Conservation (phyloP, 2,888 invertebrate species). For the Neoaliturus tenellus region DNA sequence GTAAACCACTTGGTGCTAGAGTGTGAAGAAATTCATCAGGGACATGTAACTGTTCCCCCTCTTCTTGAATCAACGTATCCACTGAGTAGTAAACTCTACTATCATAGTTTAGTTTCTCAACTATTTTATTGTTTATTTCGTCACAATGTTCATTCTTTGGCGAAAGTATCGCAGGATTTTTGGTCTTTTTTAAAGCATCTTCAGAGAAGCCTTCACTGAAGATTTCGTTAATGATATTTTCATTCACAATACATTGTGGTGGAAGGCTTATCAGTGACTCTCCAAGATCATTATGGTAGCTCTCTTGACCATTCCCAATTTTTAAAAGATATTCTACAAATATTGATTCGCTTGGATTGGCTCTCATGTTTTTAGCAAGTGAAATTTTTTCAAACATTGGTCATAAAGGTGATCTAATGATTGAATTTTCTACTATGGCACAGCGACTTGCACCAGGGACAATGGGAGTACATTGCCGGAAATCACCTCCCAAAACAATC, state of each 20-base stretch:
- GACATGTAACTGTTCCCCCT: neutral
- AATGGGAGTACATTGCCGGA: neutral
- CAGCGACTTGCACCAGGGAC: constrained; percentile 3
- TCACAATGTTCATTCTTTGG: constrained; percentile 5
- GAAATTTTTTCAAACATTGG: neutral
- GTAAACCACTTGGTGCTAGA: constrained; percentile 1
- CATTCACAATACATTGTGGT: neutral
- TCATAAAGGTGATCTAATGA: constrained; percentile 5
- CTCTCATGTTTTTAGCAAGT: neutral
- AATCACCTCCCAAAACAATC: constrained; percentile 9
- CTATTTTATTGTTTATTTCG: neutral
- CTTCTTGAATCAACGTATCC: neutral
- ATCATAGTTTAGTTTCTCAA: neutral
- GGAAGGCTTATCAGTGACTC: neutral
- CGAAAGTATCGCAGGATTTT: neutral
- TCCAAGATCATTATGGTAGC: neutral
- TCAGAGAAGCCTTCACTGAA: neutral
- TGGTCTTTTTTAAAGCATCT: neutral
- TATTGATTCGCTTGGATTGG: neutral
- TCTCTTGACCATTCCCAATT: neutral
- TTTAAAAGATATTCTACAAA: neutral
- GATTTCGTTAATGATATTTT: neutral
- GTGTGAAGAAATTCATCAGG: constrained; percentile 5
- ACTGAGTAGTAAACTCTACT: constrained; percentile 1
- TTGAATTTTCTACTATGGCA: neutral